Evolutionary conservation across 2,797 vertebrate species (phyloP).

Genomic region (Pteropus rufus): DNA sequence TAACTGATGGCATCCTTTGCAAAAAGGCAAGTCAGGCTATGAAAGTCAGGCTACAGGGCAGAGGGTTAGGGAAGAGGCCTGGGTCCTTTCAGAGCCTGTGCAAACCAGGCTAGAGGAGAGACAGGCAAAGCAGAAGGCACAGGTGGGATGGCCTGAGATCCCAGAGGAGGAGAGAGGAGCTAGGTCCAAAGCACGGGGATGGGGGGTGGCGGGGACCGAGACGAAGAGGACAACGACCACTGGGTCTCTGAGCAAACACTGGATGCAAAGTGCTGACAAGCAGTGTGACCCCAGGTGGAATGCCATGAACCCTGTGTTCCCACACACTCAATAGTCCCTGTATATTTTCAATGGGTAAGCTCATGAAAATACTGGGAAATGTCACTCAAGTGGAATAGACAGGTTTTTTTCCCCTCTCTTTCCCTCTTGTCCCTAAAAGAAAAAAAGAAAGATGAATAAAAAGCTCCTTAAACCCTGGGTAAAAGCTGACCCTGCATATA

Average conservation of each 20-base stretch:
- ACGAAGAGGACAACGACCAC: too few species aligned
- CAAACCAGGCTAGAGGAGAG: not conserved
- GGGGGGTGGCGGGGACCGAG: too few species aligned
- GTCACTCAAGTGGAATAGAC: slow-evolving; percentile 14
- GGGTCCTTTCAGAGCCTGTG: not conserved
- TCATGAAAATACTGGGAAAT: slow-evolving; percentile 40
- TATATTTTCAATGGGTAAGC: not conserved
- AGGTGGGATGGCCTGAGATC: not conserved
- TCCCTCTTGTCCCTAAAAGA: not conserved
- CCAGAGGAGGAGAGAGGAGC: not conserved
- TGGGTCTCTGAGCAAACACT: not conserved
- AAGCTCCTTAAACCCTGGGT: not conserved
- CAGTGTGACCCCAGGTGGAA: not conserved
- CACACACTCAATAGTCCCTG: not conserved
- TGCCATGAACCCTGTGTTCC: not conserved
- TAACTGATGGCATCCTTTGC: not conserved
- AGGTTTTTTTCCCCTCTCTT: not conserved
- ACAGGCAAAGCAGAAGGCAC: not conserved
- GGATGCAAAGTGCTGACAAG: not conserved
- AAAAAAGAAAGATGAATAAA: not conserved
- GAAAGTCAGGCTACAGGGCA: not conserved
- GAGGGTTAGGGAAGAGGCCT: not conserved
- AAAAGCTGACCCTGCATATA: not conserved
- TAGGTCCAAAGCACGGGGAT: not conserved
- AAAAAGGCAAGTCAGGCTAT: not conserved